Conservation (phyloP, 2,797 vertebrate species). For the Hirundo rustica region DNA sequence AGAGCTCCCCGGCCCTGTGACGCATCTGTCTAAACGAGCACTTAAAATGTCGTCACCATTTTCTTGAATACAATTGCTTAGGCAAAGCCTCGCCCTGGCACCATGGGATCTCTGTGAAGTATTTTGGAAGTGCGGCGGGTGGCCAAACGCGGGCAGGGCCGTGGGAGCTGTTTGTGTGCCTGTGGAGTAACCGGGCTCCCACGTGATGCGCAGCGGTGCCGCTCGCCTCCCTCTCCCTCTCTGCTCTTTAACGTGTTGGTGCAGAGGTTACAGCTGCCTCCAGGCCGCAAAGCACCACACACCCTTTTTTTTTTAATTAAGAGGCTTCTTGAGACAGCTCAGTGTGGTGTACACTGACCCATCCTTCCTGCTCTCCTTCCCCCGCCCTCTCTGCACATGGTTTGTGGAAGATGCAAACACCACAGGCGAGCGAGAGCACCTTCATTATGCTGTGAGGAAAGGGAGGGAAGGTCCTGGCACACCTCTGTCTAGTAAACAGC, state of each 20-base stretch:
- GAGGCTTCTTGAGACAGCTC: background rate
- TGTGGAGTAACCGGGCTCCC: background rate
- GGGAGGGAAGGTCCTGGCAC: background rate
- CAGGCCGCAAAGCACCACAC: background rate
- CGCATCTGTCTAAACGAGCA: background rate
- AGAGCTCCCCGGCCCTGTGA: background rate
- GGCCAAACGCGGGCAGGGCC: background rate
- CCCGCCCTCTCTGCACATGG: background rate
- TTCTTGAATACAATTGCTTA: background rate
- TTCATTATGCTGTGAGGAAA: background rate
- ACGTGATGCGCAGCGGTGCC: background rate
- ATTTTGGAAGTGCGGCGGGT: background rate
- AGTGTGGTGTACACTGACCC: background rate
- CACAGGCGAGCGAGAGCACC: background rate
- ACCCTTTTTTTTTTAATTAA: slow-evolving; percentile 47
- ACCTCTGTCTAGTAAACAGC: background rate
- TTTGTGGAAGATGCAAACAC: background rate
- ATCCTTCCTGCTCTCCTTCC: slow-evolving; percentile 24
- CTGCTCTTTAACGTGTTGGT: background rate
- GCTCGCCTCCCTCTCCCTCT: background rate
- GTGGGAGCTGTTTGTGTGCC: slow-evolving; percentile 4
- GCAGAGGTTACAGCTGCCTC: slow-evolving; percentile 48
- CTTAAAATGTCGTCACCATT: background rate
- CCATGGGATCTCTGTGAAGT: rapidly evolving
- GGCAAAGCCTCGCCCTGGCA: background rate